Evolutionary conservation across 2,888 invertebrate species (phyloP).

Genomic region (Boloria euphrosyne): DNA sequence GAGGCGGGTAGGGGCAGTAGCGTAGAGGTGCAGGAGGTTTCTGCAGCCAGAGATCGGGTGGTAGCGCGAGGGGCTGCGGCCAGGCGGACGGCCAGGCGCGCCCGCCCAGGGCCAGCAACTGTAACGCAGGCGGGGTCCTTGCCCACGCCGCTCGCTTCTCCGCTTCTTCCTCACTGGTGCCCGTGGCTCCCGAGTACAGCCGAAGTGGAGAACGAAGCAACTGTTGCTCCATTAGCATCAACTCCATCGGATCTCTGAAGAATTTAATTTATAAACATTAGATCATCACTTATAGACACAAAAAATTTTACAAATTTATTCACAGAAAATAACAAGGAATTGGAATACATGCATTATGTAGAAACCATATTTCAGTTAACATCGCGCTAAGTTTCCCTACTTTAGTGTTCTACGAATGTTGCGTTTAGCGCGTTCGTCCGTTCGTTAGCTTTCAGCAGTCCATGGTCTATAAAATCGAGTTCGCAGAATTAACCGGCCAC

Average conservation of each 20-base stretch:
- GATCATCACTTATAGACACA: background rate
- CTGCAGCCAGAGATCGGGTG: slow-evolving; percentile 96
- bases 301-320: slow-evolving; percentile 14
- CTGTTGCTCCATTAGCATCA: slow-evolving; percentile 90
- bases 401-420: slow-evolving; percentile 47
- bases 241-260: slow-evolving; percentile 90
- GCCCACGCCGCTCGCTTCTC: slow-evolving; percentile 82
- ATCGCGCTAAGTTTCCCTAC: slow-evolving; percentile 38
- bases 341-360: slow-evolving; percentile 40
- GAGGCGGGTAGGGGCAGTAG: slow-evolving; percentile 84
- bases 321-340: slow-evolving; percentile 36
- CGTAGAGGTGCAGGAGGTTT: slow-evolving; percentile 86
- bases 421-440: slow-evolving; percentile 58
- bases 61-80: slow-evolving; percentile 92
- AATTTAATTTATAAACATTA: slow-evolving; percentile 34
- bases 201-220: slow-evolving; percentile 85
- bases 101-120: slow-evolving; percentile 80
- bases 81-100: slow-evolving; percentile 90
- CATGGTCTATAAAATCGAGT: slow-evolving; percentile 74
- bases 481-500: slow-evolving; percentile 67
- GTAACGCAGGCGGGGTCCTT: slow-evolving; percentile 74
- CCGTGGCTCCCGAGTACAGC: slow-evolving; percentile 85
- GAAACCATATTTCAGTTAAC: slow-evolving; percentile 41
- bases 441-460: slow-evolving; percentile 74
- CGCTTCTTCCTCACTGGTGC: slow-evolving; percentile 80